Evolutionary conservation across 2,888 invertebrate genomes (phyloP).

Genomic region (Caenorhabditis sinica): DNA sequence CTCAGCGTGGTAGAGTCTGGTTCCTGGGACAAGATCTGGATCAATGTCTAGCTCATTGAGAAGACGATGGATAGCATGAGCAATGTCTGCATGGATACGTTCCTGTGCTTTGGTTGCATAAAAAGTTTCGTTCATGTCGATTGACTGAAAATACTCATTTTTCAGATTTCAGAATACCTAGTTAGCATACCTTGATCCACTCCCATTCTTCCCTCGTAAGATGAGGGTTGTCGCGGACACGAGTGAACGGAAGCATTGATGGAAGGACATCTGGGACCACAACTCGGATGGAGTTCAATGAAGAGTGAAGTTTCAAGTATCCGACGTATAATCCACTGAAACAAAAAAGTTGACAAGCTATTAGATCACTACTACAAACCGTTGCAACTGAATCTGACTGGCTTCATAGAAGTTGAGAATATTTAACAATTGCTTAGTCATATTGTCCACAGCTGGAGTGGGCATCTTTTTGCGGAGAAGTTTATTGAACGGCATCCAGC

Average conservation of each 20-base stretch:
- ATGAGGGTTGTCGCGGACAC: conserved; percentile 95
- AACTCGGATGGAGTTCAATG: conserved; percentile 86
- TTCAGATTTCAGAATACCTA: neutral
- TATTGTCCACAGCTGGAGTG: conserved; percentile 88
- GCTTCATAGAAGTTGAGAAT: conserved; percentile 89
- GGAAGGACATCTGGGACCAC: conserved; percentile 95
- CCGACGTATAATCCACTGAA: conserved; percentile 92
- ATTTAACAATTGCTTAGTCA: conserved; percentile 92
- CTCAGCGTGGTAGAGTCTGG: conserved; percentile 93
- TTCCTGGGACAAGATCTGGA: conserved; percentile 88
- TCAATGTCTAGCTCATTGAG: conserved; percentile 80
- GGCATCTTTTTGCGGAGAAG: conserved; percentile 87
- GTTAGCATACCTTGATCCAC: conserved; percentile 85
- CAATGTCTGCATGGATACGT: conserved; percentile 83
- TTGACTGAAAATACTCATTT: conserved; percentile 56
- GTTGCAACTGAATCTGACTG: conserved; percentile 90
- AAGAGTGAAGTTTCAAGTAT: conserved; percentile 96
- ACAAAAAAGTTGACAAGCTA: neutral
- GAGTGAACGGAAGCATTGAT: conserved; percentile 95
- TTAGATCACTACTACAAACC: conserved; percentile 84
- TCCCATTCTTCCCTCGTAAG: conserved; percentile 97
- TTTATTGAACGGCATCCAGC: conserved; percentile 94
- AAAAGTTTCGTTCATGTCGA: conserved; percentile 67
- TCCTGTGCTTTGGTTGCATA: conserved; percentile 83
- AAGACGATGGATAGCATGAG: conserved; percentile 73